phyloP scores from a whole-genome alignment of 2,888 invertebrate species.

The Nebria salina region DNA sequence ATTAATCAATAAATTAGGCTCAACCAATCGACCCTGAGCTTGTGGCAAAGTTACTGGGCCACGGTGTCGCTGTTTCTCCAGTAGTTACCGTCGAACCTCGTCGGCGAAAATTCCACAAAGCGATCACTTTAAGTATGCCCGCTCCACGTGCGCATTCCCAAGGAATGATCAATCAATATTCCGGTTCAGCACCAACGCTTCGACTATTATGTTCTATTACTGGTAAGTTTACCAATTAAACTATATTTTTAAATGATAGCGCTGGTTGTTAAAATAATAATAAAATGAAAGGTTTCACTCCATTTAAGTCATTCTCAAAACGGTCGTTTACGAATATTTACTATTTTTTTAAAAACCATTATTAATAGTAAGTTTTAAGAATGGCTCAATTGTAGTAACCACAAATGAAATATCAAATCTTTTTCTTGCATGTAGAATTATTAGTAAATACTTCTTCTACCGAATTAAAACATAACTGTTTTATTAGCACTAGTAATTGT shows the following conservation, averaged over 20 bases:
- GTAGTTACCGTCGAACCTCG: slow-evolving; percentile 98
- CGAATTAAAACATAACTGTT: not conserved
- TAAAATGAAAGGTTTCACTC: too few relatives aligned
- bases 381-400: not conserved
- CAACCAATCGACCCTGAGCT: slow-evolving; percentile 90
- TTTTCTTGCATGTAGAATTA: not conserved
- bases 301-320: too few relatives aligned
- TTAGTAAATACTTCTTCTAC: not conserved
- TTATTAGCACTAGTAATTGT: not conserved
- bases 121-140: slow-evolving; percentile 96
- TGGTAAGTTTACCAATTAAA: slow-evolving; percentile 65
- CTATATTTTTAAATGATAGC: not conserved
- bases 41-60: slow-evolving; percentile 88
- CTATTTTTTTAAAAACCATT: too few relatives aligned
- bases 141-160: slow-evolving; percentile 73
- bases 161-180: slow-evolving; percentile 86
- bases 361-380: not conserved
- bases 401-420: not conserved
- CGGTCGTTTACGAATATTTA: too few relatives aligned
- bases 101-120: slow-evolving; percentile 97
- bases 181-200: slow-evolving; percentile 82
- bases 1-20: slow-evolving; percentile 69
- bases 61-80: slow-evolving; percentile 96
- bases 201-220: slow-evolving; percentile 95
- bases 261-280: too few relatives aligned